Evolutionary conservation across 2,797 vertebrate genomes (phyloP).

Genomic region (Hydrocynus forskahlii): DNA sequence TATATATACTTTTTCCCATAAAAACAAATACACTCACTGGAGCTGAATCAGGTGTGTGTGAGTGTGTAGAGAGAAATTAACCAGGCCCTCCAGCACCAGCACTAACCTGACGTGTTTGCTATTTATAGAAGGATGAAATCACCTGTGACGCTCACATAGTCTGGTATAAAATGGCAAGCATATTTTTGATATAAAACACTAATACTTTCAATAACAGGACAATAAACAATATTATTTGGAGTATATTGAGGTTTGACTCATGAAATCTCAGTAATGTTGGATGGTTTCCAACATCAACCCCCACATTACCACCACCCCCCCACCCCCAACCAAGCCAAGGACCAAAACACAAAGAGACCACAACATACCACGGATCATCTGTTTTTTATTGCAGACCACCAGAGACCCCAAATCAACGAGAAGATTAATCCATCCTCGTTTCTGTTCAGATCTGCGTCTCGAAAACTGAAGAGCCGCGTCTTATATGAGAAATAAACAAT

Average conservation of each 20-base stretch:
- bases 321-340: too few relatives aligned
- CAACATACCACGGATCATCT: too few relatives aligned
- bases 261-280: neutral
- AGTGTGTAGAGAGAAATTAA: neutral
- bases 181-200: neutral
- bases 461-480: too few relatives aligned
- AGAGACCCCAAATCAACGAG: neutral
- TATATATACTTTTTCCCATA: neutral
- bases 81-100: neutral
- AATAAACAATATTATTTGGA: too few relatives aligned
- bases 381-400: too few relatives aligned
- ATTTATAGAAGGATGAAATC: slow-evolving; percentile 18
- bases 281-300: too few relatives aligned
- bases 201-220: too few relatives aligned
- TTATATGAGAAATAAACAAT: too few relatives aligned
- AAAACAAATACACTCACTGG: neutral
- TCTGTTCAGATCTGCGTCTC: neutral
- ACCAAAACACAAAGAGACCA: too few relatives aligned
- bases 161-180: neutral
- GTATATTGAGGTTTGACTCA: neutral
- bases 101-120: neutral
- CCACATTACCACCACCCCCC: too few relatives aligned
- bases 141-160: slow-evolving; percentile 1
- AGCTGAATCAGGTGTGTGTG: neutral
- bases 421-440: too few relatives aligned